Evolutionary conservation across 2,888 invertebrate species (phyloP).

Genomic region (Plagodis pulveraria): DNA sequence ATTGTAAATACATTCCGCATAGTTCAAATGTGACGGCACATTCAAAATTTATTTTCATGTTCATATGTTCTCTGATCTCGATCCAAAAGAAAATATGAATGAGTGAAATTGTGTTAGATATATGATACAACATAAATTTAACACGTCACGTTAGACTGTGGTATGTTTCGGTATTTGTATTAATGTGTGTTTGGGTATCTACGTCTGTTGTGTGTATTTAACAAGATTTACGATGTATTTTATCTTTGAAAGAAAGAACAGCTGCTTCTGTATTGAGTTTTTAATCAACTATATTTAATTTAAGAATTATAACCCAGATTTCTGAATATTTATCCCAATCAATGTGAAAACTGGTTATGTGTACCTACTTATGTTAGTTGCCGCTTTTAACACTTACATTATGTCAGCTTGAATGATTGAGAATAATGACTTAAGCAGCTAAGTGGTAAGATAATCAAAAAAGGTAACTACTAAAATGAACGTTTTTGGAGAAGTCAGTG

Average conservation of each 20-base stretch:
- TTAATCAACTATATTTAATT: constrained; percentile 21
- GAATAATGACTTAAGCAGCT: too few species aligned
- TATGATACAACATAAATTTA: constrained; percentile 42
- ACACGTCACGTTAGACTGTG: constrained; percentile 33
- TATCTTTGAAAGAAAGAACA: constrained; percentile 37
- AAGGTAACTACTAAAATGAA: too few species aligned
- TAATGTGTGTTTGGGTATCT: constrained; percentile 39
- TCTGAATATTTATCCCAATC: constrained; percentile 1
- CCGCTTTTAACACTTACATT: too few species aligned
- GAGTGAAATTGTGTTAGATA: constrained; percentile 29
- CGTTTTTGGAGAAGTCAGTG: too few species aligned
- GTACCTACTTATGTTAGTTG: too few species aligned
- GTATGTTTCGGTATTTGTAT: constrained; percentile 39
- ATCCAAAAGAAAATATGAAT: constrained; percentile 40
- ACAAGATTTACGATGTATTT: constrained; percentile 44
- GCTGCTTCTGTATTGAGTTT: constrained; percentile 26
- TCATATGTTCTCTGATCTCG: constrained; percentile 41
- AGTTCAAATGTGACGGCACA: background rate
- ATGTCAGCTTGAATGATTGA: too few species aligned
- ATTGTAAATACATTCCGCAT: too few species aligned
- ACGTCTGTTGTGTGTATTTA: constrained; percentile 33
- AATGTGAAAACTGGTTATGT: too few species aligned
- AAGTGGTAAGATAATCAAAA: too few species aligned
- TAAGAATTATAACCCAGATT: constrained; percentile 4
- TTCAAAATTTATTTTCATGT: constrained; percentile 20